Conservation (phyloP, 2,888 invertebrate genomes). For the Cryptocheilus praepositus region DNA sequence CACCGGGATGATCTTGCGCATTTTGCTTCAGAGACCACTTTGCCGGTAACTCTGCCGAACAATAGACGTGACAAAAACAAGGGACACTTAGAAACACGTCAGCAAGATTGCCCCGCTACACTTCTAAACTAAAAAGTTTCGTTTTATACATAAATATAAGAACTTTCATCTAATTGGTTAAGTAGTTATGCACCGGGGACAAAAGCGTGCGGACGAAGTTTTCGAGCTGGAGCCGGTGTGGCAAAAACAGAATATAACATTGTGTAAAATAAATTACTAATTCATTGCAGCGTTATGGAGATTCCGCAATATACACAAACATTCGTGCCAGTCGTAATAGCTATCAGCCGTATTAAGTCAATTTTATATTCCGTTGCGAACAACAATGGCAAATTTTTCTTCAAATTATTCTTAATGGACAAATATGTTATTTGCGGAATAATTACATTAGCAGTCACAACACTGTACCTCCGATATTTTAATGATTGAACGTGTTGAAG, state of each 20-base stretch:
- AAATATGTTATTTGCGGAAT: too few species aligned
- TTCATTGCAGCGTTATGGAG: too few species aligned
- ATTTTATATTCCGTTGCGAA: too few species aligned
- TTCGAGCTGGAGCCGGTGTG: neutral
- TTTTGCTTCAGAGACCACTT: constrained; percentile 17
- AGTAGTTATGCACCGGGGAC: constrained; percentile 38
- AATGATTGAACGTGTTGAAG: too few species aligned
- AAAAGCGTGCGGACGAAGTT: constrained; percentile 30
- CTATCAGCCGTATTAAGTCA: too few species aligned
- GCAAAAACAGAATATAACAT: neutral
- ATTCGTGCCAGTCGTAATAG: too few species aligned
- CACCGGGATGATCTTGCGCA: constrained; percentile 10
- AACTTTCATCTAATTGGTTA: constrained; percentile 43
- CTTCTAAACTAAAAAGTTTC: constrained; percentile 28
- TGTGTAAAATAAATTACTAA: constrained; percentile 10
- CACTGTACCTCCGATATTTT: too few species aligned
- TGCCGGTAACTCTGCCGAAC: constrained; percentile 23
- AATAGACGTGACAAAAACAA: constrained; percentile 19
- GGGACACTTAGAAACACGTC: constrained; percentile 10
- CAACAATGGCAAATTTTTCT: too few species aligned
- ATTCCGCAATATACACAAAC: too few species aligned
- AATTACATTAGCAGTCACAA: too few species aligned
- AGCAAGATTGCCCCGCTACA: constrained; percentile 9
- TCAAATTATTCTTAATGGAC: too few species aligned
- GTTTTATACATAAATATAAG: constrained; percentile 26